phyloP scores from a whole-genome alignment of 37 sponge, comb jelly and placozoan species.

The Beroe forskalii region DNA sequence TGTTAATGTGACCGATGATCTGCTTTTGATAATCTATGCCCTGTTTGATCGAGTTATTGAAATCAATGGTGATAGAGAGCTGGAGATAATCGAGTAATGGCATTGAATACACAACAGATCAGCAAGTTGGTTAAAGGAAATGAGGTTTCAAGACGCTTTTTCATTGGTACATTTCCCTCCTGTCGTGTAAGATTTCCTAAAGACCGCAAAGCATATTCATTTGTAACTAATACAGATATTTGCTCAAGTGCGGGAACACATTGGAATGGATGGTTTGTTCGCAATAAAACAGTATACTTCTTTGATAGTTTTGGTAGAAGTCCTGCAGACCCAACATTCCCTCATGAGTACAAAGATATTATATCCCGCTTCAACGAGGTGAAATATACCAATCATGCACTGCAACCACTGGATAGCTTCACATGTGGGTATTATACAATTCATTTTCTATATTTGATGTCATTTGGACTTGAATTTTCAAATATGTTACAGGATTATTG shows the following conservation, averaged over 20 bases:
- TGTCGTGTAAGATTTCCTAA: background rate
- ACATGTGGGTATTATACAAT: slow-evolving; percentile 17
- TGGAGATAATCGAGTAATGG: slow-evolving; percentile 21
- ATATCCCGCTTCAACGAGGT: background rate
- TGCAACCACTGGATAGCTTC: background rate
- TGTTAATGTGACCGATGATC: slow-evolving; percentile 12
- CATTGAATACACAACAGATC: background rate
- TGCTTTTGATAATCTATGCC: slow-evolving; percentile 1
- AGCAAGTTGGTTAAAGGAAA: background rate
- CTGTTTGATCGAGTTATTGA: background rate
- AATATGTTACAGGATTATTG: background rate
- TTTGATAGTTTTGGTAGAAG: slow-evolving; percentile 20
- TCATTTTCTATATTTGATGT: slow-evolving; percentile 26
- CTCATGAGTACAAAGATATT: background rate
- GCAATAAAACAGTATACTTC: background rate
- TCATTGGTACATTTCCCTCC: slow-evolving; percentile 19
- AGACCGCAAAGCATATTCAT: background rate
- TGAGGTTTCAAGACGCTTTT: background rate
- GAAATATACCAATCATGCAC: background rate
- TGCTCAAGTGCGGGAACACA: background rate
- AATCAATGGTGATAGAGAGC: background rate
- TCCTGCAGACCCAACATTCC: background rate
- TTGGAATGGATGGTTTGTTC: slow-evolving; percentile 20
- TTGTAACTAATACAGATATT: background rate
- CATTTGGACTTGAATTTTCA: background rate